Evolutionary conservation across 2,797 vertebrate species (phyloP).

Genomic region (Lindbergichthys nudifrons): DNA sequence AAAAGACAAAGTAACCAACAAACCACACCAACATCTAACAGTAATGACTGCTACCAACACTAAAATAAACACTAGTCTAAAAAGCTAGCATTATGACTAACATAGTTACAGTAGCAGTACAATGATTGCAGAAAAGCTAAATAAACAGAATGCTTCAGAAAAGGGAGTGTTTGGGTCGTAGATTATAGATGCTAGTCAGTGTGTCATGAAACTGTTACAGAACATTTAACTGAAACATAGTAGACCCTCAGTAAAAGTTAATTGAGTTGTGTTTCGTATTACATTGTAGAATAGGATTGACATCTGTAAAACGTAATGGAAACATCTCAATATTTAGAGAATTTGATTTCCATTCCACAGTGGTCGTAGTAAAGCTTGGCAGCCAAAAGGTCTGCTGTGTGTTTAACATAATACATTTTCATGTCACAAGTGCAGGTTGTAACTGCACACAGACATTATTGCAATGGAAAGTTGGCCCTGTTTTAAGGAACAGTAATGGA

Average conservation of each 20-base stretch:
- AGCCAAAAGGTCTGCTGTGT: conserved; percentile 5
- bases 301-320: conserved; percentile 2
- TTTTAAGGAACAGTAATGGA: conserved; percentile 43
- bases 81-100: neutral
- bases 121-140: neutral
- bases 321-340: conserved; percentile 4
- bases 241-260: neutral
- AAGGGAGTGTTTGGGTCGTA: neutral
- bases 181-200: neutral
- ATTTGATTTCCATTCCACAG: conserved; percentile 4
- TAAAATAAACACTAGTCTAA: neutral
- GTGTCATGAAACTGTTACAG: neutral
- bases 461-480: conserved; percentile 56
- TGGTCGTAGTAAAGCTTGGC: neutral
- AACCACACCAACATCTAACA: neutral
- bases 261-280: neutral
- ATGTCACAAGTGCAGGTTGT: conserved; percentile 21
- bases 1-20: too few species aligned
- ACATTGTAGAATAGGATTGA: neutral
- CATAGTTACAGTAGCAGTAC: neutral
- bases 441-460: conserved; percentile 19
- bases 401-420: conserved; percentile 31
- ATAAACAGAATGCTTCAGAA: neutral
- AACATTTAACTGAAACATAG: neutral
- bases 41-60: neutral